These are phyloP conservation scores for Chironomus tentans DNA, from an alignment of 2,888 invertebrate genomes.

Conservation along the genomic window DNA sequence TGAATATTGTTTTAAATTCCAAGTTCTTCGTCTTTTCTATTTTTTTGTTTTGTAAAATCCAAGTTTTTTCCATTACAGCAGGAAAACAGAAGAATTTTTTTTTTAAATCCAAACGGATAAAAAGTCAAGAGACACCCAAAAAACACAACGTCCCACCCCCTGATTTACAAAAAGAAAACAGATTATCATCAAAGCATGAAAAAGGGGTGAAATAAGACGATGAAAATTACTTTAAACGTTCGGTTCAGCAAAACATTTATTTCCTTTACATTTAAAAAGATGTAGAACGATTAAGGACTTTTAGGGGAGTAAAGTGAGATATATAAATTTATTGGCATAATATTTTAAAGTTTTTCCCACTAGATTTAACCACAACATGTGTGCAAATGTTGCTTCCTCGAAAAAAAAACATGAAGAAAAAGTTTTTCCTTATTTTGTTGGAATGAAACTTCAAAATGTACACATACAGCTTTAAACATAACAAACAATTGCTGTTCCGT, in stretches of 20 bases:
- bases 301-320: background rate
- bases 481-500: background rate
- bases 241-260: background rate
- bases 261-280: background rate
- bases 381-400: background rate
- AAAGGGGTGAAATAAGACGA: background rate
- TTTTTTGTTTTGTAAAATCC: too few relatives aligned
- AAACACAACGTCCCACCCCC: too few relatives aligned
- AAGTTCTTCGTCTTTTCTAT: too few relatives aligned
- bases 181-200: too few relatives aligned
- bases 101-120: too few relatives aligned
- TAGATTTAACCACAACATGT: constrained; percentile 18
- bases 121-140: too few relatives aligned
- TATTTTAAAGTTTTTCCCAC: constrained; percentile 25
- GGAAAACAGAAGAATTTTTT: too few relatives aligned
- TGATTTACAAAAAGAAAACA: too few relatives aligned
- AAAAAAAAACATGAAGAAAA: background rate
- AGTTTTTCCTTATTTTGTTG: background rate
- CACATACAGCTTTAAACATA: background rate
- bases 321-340: constrained; percentile 19
- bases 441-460: background rate
- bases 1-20: too few relatives aligned
- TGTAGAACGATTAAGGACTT: background rate
- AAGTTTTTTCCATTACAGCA: too few relatives aligned
- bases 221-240: too few relatives aligned